These are phyloP conservation scores for Enoplosus armatus DNA, from an alignment of 2,797 vertebrate genomes.

Conservation along the genomic window DNA sequence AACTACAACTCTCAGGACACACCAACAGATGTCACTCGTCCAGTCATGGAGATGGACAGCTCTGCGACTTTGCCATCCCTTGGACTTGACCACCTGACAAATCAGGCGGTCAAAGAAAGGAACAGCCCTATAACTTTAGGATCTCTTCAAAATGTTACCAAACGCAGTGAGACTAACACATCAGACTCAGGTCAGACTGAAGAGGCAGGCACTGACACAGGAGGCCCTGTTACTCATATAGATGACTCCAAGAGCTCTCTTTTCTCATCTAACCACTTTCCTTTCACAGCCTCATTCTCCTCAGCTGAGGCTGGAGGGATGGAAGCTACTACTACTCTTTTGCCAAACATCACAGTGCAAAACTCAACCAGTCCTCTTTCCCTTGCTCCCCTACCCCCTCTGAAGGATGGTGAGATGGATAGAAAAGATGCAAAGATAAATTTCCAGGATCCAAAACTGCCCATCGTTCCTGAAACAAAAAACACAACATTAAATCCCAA, in stretches of 20 bases:
- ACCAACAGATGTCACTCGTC: neutral
- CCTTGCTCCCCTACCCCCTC: neutral
- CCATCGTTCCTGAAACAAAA: neutral
- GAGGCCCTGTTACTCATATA: neutral
- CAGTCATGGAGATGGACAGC: neutral
- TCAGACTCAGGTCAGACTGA: neutral
- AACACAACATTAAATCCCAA: neutral
- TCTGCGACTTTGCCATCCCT: neutral
- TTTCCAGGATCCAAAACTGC: neutral
- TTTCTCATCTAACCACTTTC: neutral
- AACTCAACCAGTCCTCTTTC: neutral
- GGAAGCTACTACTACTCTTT: neutral
- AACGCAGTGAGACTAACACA: neutral
- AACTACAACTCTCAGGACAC: slow-evolving; percentile 4
- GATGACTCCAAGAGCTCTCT: neutral
- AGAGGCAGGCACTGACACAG: neutral
- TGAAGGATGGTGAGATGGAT: neutral
- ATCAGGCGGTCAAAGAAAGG: neutral
- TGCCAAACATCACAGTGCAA: neutral
- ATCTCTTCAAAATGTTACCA: slow-evolving; percentile 9
- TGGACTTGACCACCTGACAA: neutral
- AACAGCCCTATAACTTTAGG: neutral
- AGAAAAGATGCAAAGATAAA: neutral
- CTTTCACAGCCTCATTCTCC: neutral
- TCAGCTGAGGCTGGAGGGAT: neutral